Base-by-base conservation (phyloP, 1,140 invertebrate species). In the Penaeus chinensis region DNA sequence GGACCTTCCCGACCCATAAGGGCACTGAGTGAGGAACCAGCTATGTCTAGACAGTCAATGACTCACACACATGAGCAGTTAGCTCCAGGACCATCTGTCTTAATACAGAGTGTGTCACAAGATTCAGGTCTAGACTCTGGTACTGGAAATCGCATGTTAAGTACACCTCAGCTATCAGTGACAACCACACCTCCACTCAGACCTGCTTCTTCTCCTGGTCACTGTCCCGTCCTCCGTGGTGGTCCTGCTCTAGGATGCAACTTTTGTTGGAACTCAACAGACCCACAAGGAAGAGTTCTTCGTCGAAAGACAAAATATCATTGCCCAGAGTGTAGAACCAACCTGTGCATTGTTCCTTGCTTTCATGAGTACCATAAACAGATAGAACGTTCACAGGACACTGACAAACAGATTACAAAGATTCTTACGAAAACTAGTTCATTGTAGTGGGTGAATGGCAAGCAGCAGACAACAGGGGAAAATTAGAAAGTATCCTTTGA, bases 241-340 rank as follows among this genome's bases (percentile, higher is more conserved):
- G 96, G 96, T 2, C 96, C 96, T 20, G 96, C 96, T 5, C 92
- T 97, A 78, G 96, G 96, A 69, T 97, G 96, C 92, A 96, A 96
- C 92, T 96, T 95, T 91, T 97, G 96, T 92, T 97, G 96, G 96
- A 97, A 97, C 91, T 96, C 96, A 1, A 95, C 96, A 71, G 96
- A 97, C 91, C 94, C 94, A 63, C 95, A 95, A 92, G 95, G 96
- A 32, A 92, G 96, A 74, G 96, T 96, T 90, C 93, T 96, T 63
- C 93, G 96, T 32, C 93, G 96, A 84, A 97, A 97, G 93, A 97
- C 96, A 7, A 96, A 96, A 92, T 97, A 96, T 91, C 96, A 96
- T 91, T 97, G 96, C 93, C 96, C 96, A 2, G 96, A 97, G 91
- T 97, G 96, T 92, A 95, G 96, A 91, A 96, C 95, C 69, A 97